These are phyloP conservation scores for Aphelocoma coerulescens DNA, from an alignment of 2,113 vertebrate species.

Conservation along the genomic window DNA sequence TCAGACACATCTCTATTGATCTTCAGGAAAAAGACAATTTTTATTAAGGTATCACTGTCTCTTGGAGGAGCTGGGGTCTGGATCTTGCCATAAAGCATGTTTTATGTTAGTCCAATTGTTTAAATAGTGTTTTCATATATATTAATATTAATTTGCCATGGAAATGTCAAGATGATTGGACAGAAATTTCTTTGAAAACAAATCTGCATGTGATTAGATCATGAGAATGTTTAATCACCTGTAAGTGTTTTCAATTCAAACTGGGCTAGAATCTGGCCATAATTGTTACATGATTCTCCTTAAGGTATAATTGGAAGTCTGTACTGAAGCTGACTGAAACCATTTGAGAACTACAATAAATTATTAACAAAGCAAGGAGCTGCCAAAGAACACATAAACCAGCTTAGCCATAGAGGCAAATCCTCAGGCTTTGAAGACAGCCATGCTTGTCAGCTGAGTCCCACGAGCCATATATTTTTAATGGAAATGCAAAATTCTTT, in stretches of 20 bases:
- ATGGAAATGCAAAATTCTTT: slow-evolving; percentile 62
- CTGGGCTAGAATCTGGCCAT: neutral
- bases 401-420: slow-evolving; percentile 40
- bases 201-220: neutral
- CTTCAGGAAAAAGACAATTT: neutral
- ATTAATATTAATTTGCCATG: neutral
- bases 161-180: neutral
- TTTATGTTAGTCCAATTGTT: neutral
- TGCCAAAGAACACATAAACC: slow-evolving; percentile 55
- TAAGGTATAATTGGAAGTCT: slow-evolving; percentile 34
- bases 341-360: slow-evolving; percentile 68
- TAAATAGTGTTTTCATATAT: neutral
- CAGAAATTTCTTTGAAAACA: neutral
- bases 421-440: neutral
- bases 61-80: neutral
- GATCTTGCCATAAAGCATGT: neutral
- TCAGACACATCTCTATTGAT: neutral
- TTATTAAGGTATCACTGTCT: neutral
- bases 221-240: neutral
- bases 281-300: slow-evolving; percentile 46
- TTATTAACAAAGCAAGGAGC: slow-evolving; percentile 63
- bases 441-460: slow-evolving; percentile 52
- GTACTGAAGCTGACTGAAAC: slow-evolving; percentile 33
- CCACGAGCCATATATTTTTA: slow-evolving; percentile 56
- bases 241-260: neutral